Percentiles rank a stretch among this genome's conserved stretches.
phyloP scores from a whole-genome alignment of 2,797 vertebrate genomes.

The Alosa sapidissima region DNA sequence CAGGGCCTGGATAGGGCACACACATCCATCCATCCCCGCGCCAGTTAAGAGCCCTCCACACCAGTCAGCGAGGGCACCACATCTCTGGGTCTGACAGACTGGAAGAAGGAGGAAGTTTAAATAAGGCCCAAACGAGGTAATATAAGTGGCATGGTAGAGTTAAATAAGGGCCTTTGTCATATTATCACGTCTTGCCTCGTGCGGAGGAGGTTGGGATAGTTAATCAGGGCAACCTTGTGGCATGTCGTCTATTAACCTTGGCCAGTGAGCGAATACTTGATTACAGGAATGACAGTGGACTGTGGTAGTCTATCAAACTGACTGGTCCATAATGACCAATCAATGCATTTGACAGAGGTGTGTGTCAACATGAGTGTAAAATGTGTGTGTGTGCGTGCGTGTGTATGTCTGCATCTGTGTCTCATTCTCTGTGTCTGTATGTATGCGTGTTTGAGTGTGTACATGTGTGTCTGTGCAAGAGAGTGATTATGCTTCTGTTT shows the following conservation, averaged over 20 bases:
- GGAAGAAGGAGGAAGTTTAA: not conserved
- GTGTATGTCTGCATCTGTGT: not conserved
- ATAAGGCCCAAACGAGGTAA: not conserved
- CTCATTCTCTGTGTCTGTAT: not conserved
- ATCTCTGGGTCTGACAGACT: not conserved
- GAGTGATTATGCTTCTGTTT: not conserved
- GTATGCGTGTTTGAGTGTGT: not conserved
- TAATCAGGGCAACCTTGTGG: not conserved
- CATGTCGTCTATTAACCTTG: constrained; percentile 15
- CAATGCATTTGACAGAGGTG: not conserved
- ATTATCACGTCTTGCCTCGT: too few species aligned
- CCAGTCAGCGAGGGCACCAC: not conserved
- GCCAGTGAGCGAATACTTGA: not conserved
- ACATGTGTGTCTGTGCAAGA: not conserved
- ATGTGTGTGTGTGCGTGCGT: not conserved
- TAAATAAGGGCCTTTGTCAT: too few species aligned
- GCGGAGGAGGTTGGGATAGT: not conserved
- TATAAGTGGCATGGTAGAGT: too few species aligned
- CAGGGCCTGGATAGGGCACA: constrained; percentile 25
- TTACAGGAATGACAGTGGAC: constrained; percentile 12
- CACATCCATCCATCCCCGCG: constrained; percentile 10
- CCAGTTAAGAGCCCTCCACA: not conserved
- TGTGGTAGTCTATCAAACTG: constrained; percentile 51
- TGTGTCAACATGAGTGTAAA: not conserved
- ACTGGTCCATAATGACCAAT: constrained; percentile 9